A percentile compares a stretch with the other conserved stretches of the same genome.
Evolutionary conservation across 2,113 vertebrate species (phyloP).

Genomic region (Genyomyrus donnyi): DNA sequence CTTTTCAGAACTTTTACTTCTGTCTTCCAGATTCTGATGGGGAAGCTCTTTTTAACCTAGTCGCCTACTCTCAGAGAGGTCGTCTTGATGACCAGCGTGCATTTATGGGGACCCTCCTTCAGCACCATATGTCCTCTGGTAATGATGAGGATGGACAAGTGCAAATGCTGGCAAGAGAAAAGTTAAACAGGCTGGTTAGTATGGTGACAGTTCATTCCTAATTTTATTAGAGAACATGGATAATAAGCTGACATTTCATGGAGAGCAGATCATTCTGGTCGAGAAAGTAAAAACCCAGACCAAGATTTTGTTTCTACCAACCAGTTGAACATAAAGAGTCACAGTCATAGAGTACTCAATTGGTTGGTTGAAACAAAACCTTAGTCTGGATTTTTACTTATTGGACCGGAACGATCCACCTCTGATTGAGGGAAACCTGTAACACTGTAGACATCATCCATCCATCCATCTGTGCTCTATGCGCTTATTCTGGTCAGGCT

Average conservation of each 20-base stretch:
- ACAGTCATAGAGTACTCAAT: background rate
- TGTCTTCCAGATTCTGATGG: slow-evolving; percentile 49
- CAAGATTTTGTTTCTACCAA: background rate
- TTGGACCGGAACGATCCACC: background rate
- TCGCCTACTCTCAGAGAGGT: slow-evolving; percentile 62
- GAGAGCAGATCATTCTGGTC: background rate
- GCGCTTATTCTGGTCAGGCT: background rate
- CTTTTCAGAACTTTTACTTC: background rate
- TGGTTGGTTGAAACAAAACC: background rate
- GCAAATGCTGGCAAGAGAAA: slow-evolving; percentile 15
- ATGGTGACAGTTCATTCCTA: slow-evolving; percentile 1
- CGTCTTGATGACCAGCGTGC: slow-evolving; percentile 73
- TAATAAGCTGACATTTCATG: background rate
- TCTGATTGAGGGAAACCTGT: background rate
- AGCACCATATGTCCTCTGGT: slow-evolving; percentile 51
- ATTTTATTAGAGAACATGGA: background rate
- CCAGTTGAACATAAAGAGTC: background rate
- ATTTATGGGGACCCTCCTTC: slow-evolving; percentile 55
- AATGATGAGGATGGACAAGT: slow-evolving; percentile 22
- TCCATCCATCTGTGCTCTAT: background rate
- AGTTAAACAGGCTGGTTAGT: background rate
- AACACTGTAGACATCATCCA: background rate
- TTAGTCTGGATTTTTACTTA: background rate
- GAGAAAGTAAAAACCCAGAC: background rate
- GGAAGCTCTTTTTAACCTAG: slow-evolving; percentile 65